Evolutionary conservation across 2,113 vertebrate species (phyloP), one percentile per base, ranked within the genome.

Genomic region (Thamnaconus septentrionalis): DNA sequence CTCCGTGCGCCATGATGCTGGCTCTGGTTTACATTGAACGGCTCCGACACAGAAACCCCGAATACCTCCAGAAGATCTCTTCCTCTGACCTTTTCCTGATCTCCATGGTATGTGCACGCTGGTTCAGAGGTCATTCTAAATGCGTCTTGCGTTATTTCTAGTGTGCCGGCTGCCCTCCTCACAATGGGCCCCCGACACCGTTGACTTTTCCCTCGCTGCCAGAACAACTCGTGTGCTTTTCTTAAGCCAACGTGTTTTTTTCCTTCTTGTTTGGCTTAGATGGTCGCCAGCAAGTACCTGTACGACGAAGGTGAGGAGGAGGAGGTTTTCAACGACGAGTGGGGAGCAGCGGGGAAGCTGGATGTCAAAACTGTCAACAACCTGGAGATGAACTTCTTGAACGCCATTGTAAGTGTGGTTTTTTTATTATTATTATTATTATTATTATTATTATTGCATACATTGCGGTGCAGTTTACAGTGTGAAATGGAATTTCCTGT

Each of bases 261-360:
- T 31, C 18, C 18, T 31, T 31, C 18, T 31, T 31, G 18, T 55
- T 7, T 69, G 12, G 4, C 57, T 46, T 76, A 99, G 97, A 99
- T 99, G 97, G 96, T 99, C 78, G 97, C 97, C 75, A 99, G 96
- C 81, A 99, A 99, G 82, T 99, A 99, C 82, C 90, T 99, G 73
- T 99, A 98, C 4, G 97, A 99, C 5, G 97, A 99, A 85, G 97
- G 97, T 1, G 97, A 99, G 59, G 97, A 99, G 12, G 97, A 99
- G 49, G 97, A 99, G 64, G 97, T 99, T 40, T 99, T 99, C 87
- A 99, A 96, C 0, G 97, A 99, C 0, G 97, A 99, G 66, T 99
- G 97, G 97, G 96, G 96, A 59, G 91, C 97, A 11, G 97, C 97
- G 7, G 97, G 97, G 5, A 97, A 97, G 47, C 85, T 98, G 85